Evolutionary conservation across 2,888 invertebrate species (phyloP).

Genomic region (Tanytarsus gracilentus): DNA sequence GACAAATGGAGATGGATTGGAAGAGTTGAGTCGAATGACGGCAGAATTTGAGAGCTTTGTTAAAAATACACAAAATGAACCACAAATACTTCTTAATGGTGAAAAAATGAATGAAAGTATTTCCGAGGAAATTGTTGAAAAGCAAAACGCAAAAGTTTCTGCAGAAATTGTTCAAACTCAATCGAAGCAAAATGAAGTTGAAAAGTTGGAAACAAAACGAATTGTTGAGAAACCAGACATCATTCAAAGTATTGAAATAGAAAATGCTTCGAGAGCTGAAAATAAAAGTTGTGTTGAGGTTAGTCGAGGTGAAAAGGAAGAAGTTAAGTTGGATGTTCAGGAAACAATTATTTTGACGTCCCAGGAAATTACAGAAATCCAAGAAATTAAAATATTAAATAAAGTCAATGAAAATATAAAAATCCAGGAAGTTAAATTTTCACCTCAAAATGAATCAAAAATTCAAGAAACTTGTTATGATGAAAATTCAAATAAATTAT

Average conservation of each 20-base stretch:
- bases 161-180: not conserved
- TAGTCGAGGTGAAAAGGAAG: no score
- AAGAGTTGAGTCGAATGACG: slow-evolving; percentile 37
- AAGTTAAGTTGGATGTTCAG: not conserved
- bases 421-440: no score
- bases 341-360: no score
- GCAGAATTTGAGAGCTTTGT: slow-evolving; percentile 39
- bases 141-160: no score
- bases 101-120: slow-evolving; percentile 28
- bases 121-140: slow-evolving; percentile 29
- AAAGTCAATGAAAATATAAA: no score
- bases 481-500: no score
- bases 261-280: no score
- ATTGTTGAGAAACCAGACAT: not conserved
- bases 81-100: slow-evolving; percentile 29
- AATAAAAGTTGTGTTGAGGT: no score
- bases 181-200: not conserved
- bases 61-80: slow-evolving; percentile 31
- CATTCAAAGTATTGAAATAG: not conserved
- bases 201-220: not conserved
- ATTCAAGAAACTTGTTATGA: not conserved
- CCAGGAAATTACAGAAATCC: no score
- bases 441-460: no score
- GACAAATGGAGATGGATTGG: slow-evolving; percentile 29
- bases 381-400: no score